Percentiles rank a stretch among this genome's conserved stretches.
Evolutionary conservation across 1,140 invertebrate genomes (phyloP).

Genomic region (Spodoptera frugiperda): DNA sequence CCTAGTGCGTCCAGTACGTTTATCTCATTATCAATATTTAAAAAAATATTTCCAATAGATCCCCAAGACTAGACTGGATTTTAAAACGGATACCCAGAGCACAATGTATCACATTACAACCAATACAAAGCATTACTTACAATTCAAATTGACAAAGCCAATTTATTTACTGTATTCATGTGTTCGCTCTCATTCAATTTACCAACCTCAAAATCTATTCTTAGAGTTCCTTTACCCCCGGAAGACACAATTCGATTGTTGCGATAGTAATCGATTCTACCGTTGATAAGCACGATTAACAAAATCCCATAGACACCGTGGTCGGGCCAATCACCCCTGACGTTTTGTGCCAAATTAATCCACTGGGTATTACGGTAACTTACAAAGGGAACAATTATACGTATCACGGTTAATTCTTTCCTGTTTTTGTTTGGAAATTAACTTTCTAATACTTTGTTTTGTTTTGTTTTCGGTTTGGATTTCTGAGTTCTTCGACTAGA

Average conservation of each 20-base stretch:
- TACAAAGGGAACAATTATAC: constrained; percentile 16
- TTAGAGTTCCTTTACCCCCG: background rate
- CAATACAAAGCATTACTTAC: no score
- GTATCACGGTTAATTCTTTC: constrained; percentile 5
- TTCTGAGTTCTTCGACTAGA: no score
- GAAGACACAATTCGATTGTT: constrained; percentile 28
- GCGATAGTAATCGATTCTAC: constrained; percentile 26
- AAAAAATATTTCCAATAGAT: no score
- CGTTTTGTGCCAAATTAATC: constrained; percentile 37
- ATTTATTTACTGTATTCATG: no score
- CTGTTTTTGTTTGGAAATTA: constrained; percentile 5
- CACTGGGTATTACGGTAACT: constrained; percentile 14
- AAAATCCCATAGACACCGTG: constrained; percentile 18
- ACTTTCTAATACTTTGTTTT: background rate
- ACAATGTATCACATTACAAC: no score
- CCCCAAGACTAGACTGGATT: no score
- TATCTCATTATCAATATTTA: no score
- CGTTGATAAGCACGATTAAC: constrained; percentile 35
- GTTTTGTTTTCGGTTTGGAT: no score
- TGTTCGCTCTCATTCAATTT: no score
- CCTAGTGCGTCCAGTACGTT: no score
- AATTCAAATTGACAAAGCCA: no score
- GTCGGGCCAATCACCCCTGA: constrained; percentile 28
- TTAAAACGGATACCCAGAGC: no score
- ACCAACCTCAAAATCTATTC: background rate